Evolutionary conservation across 2,888 invertebrate species (phyloP).

Genomic region (Biston stratarius): DNA sequence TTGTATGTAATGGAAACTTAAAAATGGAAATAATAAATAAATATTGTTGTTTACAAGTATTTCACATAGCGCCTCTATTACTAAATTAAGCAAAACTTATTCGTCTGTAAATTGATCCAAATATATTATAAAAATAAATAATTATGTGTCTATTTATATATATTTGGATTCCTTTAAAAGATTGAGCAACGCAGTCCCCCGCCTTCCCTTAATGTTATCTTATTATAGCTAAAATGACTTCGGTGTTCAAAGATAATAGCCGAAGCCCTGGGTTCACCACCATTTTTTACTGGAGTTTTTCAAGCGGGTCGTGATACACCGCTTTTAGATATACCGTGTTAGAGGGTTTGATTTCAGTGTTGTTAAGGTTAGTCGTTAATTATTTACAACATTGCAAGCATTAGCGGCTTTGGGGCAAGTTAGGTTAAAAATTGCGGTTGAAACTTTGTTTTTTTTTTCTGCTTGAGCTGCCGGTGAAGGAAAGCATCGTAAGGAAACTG

Average conservation of each 20-base stretch:
- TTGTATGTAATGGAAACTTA: no score
- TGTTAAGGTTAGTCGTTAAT: constrained; percentile 46
- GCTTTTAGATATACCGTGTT: constrained; percentile 80
- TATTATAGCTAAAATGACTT: constrained; percentile 87
- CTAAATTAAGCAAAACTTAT: no score
- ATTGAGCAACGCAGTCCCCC: constrained; percentile 62
- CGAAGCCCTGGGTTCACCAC: constrained; percentile 71
- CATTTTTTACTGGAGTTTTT: constrained; percentile 77
- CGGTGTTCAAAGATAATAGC: constrained; percentile 85
- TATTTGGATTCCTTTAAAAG: neutral
- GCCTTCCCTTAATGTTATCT: constrained; percentile 84
- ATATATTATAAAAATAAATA: no score
- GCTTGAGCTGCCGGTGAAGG: no score
- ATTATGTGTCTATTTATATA: no score
- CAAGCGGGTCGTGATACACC: constrained; percentile 64
- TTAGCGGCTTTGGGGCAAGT: constrained; percentile 10
- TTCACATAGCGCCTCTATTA: no score
- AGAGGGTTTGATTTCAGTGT: constrained; percentile 72
- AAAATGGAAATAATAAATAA: no score
- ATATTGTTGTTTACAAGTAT: no score
- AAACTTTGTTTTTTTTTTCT: neutral
- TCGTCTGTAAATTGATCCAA: no score
- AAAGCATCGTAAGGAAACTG: no score
- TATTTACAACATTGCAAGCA: constrained; percentile 44
- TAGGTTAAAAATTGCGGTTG: neutral